Base-by-base conservation (phyloP, 2,888 invertebrate genomes). In the Homarus gammarus region DNA sequence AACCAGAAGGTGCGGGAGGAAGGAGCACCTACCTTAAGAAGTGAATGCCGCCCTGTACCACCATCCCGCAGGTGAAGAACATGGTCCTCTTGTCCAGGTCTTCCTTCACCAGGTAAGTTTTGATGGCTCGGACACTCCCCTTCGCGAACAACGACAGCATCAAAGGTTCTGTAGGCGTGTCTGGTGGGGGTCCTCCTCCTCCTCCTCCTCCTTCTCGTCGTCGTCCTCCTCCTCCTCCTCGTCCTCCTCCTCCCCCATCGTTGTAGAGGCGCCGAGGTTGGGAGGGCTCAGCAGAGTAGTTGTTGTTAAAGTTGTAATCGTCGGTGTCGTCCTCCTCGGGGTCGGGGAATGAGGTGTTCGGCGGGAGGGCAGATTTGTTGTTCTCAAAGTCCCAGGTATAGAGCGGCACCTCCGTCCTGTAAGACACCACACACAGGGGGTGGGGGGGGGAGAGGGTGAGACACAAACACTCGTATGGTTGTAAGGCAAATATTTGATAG, bases 311-410 rank as follows among this genome's bases (percentile, higher is more conserved):
- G n/a, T n/a, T n/a, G n/a, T n/a, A n/a, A n/a, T n/a, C n/a, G 38
- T 27, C 73, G 38, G 36, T 12, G 22, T 22, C n/a, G 75, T 44
- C 44, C 8, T 44, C 75, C 10, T 75, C 3, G 36, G 38, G 18
- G 73, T 56, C 56, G 12, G 56, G 22, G 56, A 18, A 3, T 0
- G 73, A 40, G 73, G 38, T n/a, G 73, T 73, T 73, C 1, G 18
- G 8, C 40, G 18, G 0, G 2, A n/a, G 0, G 75, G 40, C 40
- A 0, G 75, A 33, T n/a, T n/a, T n/a, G n/a, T 22, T 27, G 75
- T 75, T 75, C 22, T 75, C 75, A n/a, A 44, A 40, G 44, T 75
- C 75, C 75, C 75, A 75, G 10, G 44, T 40, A 44, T 75, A 75
- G 12, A 44, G 10, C 1, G 75, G 75, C 8, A 44, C 75, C 1